Evolutionary conservation across 2,888 invertebrate species (phyloP).

Genomic region (Eupithecia exiguata): DNA sequence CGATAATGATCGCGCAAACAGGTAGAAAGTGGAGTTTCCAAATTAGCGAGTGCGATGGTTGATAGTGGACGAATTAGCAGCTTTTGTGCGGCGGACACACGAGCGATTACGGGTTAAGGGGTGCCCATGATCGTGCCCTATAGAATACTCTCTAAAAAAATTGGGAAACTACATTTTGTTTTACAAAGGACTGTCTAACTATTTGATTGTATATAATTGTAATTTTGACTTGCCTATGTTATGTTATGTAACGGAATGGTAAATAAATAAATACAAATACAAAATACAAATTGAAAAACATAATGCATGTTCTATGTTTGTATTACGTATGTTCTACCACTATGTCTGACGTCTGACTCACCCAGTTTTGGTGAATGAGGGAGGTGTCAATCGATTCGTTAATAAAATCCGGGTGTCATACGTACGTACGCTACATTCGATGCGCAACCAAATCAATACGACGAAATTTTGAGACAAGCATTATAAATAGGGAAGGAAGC

Average conservation of each 20-base stretch:
- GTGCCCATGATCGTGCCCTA: slow-evolving; percentile 36
- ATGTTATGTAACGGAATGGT: too few species aligned
- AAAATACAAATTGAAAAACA: background rate
- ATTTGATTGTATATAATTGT: too few species aligned
- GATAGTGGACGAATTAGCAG: slow-evolving; percentile 78
- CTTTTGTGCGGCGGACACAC: slow-evolving; percentile 60
- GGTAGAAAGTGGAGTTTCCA: slow-evolving; percentile 57
- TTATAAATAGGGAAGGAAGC: too few species aligned
- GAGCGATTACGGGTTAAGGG: slow-evolving; percentile 43
- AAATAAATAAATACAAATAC: too few species aligned
- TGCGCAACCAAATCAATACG: background rate
- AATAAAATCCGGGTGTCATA: background rate
- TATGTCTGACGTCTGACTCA: background rate
- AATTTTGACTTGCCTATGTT: too few species aligned
- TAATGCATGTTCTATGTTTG: background rate
- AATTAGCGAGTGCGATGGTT: slow-evolving; percentile 66
- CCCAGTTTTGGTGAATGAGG: background rate
- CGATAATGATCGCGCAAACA: slow-evolving; percentile 44
- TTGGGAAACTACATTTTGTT: too few species aligned
- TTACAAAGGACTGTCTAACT: too few species aligned
- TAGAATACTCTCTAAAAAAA: too few species aligned
- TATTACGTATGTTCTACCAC: background rate
- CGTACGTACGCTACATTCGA: background rate
- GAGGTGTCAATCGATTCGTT: background rate
- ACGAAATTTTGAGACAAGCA: too few species aligned